Conservation (phyloP, 2,888 invertebrate genomes). For the Lochmaea crataegi region DNA sequence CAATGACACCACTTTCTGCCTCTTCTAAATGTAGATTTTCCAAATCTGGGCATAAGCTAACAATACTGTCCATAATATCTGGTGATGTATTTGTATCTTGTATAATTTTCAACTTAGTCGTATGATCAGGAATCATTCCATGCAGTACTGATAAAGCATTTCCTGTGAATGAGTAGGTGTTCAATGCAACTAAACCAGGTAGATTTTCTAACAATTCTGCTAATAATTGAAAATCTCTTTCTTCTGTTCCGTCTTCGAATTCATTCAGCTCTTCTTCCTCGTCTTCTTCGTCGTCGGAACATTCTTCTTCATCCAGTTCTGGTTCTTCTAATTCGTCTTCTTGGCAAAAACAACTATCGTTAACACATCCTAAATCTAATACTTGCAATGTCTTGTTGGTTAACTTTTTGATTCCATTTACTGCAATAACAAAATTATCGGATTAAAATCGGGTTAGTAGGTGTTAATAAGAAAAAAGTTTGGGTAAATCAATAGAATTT, state of each 20-base stretch:
- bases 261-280: constrained; percentile 8
- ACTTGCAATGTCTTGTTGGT: constrained; percentile 66
- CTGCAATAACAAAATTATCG: neutral
- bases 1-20: constrained; percentile 65
- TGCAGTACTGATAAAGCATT: constrained; percentile 70
- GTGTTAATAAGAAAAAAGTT: no score
- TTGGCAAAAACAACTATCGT: constrained; percentile 74
- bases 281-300: constrained; percentile 3
- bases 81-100: constrained; percentile 74
- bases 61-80: constrained; percentile 71
- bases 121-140: constrained; percentile 69
- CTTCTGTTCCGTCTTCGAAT: constrained; percentile 31
- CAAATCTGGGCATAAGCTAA: constrained; percentile 71
- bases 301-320: constrained; percentile 1
- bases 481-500: no score
- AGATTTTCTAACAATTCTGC: constrained; percentile 73
- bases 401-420: constrained; percentile 63
- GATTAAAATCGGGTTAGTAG: neutral
- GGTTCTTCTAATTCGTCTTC: constrained; percentile 11
- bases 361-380: constrained; percentile 76
- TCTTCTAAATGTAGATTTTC: constrained; percentile 75
- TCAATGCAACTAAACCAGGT: constrained; percentile 73
- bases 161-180: constrained; percentile 77
- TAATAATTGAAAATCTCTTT: constrained; percentile 66
- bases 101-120: constrained; percentile 74